These are phyloP conservation scores for Trissolcus basalis DNA, from an alignment of 1,140 invertebrate genomes.

Conservation along the genomic window DNA sequence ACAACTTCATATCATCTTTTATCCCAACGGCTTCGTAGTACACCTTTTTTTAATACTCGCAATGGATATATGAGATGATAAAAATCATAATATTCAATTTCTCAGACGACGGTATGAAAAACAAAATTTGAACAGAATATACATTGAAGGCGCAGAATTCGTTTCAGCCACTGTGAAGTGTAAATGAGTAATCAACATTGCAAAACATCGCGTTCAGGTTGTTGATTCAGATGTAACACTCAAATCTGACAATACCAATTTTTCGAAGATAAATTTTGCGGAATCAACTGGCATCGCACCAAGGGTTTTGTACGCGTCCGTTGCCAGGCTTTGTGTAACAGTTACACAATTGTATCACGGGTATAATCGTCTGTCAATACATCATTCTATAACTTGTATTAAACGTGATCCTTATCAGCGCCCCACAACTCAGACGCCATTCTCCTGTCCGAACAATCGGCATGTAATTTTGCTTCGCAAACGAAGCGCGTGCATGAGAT, in stretches of 20 bases:
- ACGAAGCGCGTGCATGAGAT: constrained; percentile 30
- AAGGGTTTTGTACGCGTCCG: constrained; percentile 34
- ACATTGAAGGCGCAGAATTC: no score
- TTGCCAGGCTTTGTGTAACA: constrained; percentile 31
- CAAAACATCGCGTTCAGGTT: no score
- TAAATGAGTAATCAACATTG: no score
- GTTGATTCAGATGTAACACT: neutral
- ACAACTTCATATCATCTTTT: constrained; percentile 31
- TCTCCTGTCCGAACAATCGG: constrained; percentile 48
- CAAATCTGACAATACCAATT: constrained; percentile 28
- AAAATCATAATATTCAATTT: no score
- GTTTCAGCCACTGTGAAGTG: no score
- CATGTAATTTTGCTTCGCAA: constrained; percentile 30
- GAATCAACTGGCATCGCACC: constrained; percentile 29
- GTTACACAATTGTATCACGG: constrained; percentile 48
- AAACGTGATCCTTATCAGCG: constrained; percentile 48
- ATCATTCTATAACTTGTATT: constrained; percentile 50
- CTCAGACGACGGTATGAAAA: no score
- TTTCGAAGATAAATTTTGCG: constrained; percentile 34
- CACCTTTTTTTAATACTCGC: no score
- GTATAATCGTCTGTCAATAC: constrained; percentile 54
- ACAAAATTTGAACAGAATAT: no score
- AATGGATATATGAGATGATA: no score
- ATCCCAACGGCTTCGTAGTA: neutral
- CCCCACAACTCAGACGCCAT: constrained; percentile 39